phyloP scores from a whole-genome alignment of 2,113 vertebrate species.

The Podarcis raffonei region DNA sequence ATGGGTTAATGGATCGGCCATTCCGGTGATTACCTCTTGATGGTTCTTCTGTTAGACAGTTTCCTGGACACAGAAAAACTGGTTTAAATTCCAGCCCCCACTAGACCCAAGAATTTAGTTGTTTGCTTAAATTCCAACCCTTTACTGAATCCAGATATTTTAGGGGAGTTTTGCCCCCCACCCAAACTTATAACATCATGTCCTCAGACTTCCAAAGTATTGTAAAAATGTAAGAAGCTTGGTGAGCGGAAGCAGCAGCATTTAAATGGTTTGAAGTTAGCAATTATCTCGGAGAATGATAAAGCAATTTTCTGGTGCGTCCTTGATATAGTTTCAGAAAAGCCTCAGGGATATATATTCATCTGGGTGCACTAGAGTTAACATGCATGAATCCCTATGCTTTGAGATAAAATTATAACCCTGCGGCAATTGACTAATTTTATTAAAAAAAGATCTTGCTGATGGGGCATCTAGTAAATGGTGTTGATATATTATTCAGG shows the following conservation, averaged over 20 bases:
- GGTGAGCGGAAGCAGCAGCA: background rate
- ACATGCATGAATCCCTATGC: slow-evolving; percentile 8
- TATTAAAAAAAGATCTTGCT: background rate
- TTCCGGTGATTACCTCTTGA: no score
- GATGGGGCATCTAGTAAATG: slow-evolving; percentile 2
- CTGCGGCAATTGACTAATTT: background rate
- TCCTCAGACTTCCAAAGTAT: background rate
- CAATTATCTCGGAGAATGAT: slow-evolving; percentile 15
- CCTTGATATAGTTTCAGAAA: slow-evolving; percentile 10
- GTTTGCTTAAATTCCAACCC: no score
- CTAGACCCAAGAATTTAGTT: no score
- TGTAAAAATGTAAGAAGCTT: background rate
- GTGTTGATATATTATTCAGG: background rate
- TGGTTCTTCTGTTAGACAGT: no score
- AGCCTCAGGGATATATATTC: background rate
- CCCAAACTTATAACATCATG: background rate
- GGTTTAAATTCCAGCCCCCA: no score
- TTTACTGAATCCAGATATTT: no score
- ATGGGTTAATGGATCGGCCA: no score
- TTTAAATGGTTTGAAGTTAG: background rate
- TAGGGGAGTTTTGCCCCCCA: no score
- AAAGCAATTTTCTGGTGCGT: slow-evolving; percentile 21
- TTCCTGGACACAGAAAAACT: no score
- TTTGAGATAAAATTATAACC: slow-evolving; percentile 8
- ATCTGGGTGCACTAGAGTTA: background rate